Evolutionary conservation across 2,113 vertebrate species (phyloP).

Genomic region (Chionodraco myersi): DNA sequence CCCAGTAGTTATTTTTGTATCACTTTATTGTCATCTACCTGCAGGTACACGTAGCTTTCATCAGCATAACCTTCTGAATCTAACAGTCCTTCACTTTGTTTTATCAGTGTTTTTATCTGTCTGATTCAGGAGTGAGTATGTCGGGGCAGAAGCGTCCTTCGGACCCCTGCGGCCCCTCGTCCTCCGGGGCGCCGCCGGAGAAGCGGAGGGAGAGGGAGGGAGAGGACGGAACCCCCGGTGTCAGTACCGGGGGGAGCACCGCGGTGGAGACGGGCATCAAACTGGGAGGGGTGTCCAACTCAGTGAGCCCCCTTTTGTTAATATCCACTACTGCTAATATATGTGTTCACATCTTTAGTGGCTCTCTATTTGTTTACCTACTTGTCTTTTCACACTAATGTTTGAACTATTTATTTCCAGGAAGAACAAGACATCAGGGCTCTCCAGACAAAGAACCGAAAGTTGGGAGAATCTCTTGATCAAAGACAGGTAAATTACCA

Average conservation of each 20-base stretch:
- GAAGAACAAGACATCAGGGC: slow-evolving; percentile 96
- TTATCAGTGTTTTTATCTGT: neutral
- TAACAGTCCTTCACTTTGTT: no score
- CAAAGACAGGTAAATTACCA: slow-evolving; percentile 85
- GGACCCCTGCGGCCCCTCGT: slow-evolving; percentile 84
- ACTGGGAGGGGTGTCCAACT: slow-evolving; percentile 93
- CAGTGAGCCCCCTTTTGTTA: slow-evolving; percentile 73
- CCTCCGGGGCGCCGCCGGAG: slow-evolving; percentile 88
- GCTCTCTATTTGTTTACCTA: no score
- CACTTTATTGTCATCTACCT: neutral
- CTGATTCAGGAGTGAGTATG: slow-evolving; percentile 81
- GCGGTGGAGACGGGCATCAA: slow-evolving; percentile 98
- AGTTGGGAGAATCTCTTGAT: slow-evolving; percentile 93
- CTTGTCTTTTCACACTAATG: neutral
- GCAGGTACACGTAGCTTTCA: neutral
- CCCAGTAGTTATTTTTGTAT: neutral
- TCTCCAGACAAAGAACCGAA: slow-evolving; percentile 94
- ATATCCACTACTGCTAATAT: neutral
- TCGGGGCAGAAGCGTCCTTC: slow-evolving; percentile 90
- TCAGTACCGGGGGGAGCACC: slow-evolving; percentile 86
- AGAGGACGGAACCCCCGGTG: slow-evolving; percentile 82
- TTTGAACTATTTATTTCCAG: slow-evolving; percentile 72
- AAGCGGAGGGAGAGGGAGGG: slow-evolving; percentile 92
- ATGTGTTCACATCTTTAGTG: neutral
- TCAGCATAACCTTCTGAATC: neutral